Evolutionary conservation across 2,113 vertebrate species (phyloP), one percentile per base, ranked within the genome.

Genomic region (Falcunculus frontatus): DNA sequence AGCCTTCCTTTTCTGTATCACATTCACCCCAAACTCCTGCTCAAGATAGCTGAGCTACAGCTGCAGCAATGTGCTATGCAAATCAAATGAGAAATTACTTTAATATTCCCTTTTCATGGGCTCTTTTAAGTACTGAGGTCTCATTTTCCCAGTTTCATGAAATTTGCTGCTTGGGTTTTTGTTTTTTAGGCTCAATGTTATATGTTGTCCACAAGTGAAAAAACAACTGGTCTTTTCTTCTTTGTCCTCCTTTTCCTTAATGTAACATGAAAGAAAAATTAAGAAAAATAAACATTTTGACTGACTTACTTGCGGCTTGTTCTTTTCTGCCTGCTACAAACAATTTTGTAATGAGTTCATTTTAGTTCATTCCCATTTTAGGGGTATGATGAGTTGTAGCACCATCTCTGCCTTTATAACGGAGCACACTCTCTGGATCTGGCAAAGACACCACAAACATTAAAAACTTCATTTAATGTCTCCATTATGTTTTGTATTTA

Each of bases 351-450:
- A 93, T n/a, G 80, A 89, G 73, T 84, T 95, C 55, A 77, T 89
- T 72, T 95, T 44, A 78, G 76, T 90, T 93, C 80, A 33, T 78
- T 90, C 26, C 80, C 56, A 49, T 92, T 95, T 96, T 90, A 90
- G 86, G 80, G 68, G 30, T 70, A 60, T 75, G 74, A 60, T 1
- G 1, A 60, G 12, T 21, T 55, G 50, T n/a, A 81, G 33, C 47
- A 59, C 25, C 68, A 35, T 63, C 72, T 77, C 39, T 68, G 44
- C 64, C 41, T 20, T 79, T 84, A 55, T 84, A 89, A 78, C 52
- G 60, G 33, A 89, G 30, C 30, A 53, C 9, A 32, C 4, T 74
- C 70, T 60, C 52, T 87, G 37, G 16, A 55, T 52, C 57, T 84
- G 73, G 47, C 65, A 91, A 87, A 74, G 47, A 33, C 16, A 84